Evolutionary conservation across 2,888 invertebrate species (phyloP).

Genomic region (Melieria omissa): DNA sequence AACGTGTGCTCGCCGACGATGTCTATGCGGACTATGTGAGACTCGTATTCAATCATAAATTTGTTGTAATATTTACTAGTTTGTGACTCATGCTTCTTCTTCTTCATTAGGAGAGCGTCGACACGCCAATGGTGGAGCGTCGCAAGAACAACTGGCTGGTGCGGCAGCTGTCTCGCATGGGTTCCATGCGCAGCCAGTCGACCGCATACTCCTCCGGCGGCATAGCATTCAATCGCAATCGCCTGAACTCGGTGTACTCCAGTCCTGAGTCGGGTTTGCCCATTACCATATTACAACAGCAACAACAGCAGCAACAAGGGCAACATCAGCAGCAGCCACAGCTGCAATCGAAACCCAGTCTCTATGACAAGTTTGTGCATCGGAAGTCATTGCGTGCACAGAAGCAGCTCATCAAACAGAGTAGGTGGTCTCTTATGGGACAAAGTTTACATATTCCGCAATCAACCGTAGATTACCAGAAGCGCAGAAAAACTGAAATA

Average conservation of each 20-base stretch:
- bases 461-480: too few species aligned
- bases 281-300: conserved; percentile 58
- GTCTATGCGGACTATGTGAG: conserved; percentile 91
- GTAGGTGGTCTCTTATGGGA: conserved; percentile 64
- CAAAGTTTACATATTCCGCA: too few species aligned
- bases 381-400: conserved; percentile 73
- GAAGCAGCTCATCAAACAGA: conserved; percentile 73
- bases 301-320: conserved; percentile 53
- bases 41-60: conserved; percentile 47
- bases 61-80: background rate
- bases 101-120: conserved; percentile 81
- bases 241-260: conserved; percentile 80
- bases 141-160: conserved; percentile 87
- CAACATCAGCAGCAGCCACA: conserved; percentile 48
- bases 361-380: conserved; percentile 85
- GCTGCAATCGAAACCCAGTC: conserved; percentile 74
- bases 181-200: conserved; percentile 85
- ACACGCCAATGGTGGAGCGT: conserved; percentile 86
- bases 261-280: conserved; percentile 73
- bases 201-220: conserved; percentile 85
- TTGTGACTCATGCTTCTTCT: background rate
- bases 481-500: too few species aligned
- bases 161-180: conserved; percentile 86
- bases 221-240: conserved; percentile 77
- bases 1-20: conserved; percentile 78